A percentile compares a stretch with the other conserved stretches of the same genome.
Conservation (phyloP, 2,888 invertebrate genomes). For the Phyllotreta striolata region DNA sequence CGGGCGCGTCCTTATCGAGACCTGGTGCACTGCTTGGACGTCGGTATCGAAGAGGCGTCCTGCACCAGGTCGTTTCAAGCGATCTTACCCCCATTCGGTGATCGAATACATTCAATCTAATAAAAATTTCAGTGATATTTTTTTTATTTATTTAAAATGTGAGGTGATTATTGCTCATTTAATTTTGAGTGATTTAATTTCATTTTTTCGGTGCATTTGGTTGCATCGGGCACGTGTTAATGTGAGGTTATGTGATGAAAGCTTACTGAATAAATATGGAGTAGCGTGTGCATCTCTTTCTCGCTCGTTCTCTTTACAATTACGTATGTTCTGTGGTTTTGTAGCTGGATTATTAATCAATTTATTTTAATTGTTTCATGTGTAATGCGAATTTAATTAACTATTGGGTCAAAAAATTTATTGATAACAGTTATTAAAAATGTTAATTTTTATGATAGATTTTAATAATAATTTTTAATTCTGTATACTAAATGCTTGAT, state of each 20-base stretch:
- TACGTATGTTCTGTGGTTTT: no score
- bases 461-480: no score
- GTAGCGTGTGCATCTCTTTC: constrained; percentile 8
- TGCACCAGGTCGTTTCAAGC: constrained; percentile 48
- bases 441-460: no score
- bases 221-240: constrained; percentile 12
- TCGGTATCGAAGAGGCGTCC: constrained; percentile 43
- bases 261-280: constrained; percentile 14
- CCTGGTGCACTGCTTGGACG: constrained; percentile 46
- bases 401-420: no score
- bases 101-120: constrained; percentile 1
- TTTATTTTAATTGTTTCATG: no score
- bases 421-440: no score
- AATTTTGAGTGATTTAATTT: constrained; percentile 16
- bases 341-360: no score
- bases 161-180: constrained; percentile 1
- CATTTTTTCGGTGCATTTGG: background rate
- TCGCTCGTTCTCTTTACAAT: background rate
- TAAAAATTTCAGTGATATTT: constrained; percentile 21
- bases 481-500: no score
- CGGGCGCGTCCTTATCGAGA: constrained; percentile 56
- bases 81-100: constrained; percentile 11
- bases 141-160: constrained; percentile 7
- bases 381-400: no score
- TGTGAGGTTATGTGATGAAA: constrained; percentile 29